These are phyloP conservation scores for Spodoptera frugiperda DNA, from an alignment of 1,140 invertebrate species.

Conservation along the genomic window DNA sequence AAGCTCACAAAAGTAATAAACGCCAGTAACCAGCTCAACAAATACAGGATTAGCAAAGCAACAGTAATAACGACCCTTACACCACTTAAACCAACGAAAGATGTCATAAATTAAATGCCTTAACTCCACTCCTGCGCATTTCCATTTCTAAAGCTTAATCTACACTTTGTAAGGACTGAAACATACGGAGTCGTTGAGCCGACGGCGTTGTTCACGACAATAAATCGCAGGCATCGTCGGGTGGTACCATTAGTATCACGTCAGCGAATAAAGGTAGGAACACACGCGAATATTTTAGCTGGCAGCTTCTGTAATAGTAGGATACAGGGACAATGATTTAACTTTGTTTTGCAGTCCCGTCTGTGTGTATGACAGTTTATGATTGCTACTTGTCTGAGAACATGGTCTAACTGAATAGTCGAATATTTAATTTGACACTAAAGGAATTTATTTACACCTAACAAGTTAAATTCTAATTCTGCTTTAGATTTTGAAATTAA, in stretches of 20 bases:
- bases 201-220: constrained; percentile 31
- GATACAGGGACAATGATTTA: not conserved
- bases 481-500: not conserved
- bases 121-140: constrained; percentile 21
- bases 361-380: not conserved
- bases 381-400: too few relatives aligned
- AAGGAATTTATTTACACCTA: too few relatives aligned
- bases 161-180: constrained; percentile 42
- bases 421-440: too few relatives aligned
- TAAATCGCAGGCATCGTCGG: constrained; percentile 41
- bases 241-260: constrained; percentile 43
- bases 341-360: too few relatives aligned
- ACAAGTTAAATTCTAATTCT: too few relatives aligned
- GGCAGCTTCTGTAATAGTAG: not conserved
- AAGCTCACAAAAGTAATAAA: too few relatives aligned
- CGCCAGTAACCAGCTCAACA: too few relatives aligned
- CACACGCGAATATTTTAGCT: constrained; percentile 3
- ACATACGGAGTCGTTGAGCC: constrained; percentile 36
- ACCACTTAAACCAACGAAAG: constrained; percentile 24
- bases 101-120: constrained; percentile 40
- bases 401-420: too few relatives aligned
- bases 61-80: not conserved
- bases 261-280: constrained; percentile 33
- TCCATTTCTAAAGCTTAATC: constrained; percentile 48
- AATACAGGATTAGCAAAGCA: not conserved